Base-by-base conservation (phyloP, 2,888 invertebrate genomes). In the Aquatica leii region DNA sequence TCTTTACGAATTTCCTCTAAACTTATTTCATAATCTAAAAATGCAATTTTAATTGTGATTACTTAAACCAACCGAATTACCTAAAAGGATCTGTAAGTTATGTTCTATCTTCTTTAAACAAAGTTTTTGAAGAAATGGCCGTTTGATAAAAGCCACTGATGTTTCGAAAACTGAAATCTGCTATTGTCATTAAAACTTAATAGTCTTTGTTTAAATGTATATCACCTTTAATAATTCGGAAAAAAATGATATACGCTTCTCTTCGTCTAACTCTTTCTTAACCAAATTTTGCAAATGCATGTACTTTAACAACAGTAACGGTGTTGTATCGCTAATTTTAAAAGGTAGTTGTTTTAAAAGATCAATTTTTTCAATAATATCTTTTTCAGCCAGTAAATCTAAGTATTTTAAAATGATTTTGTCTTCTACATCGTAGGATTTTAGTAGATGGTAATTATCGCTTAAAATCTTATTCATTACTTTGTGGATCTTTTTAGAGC, bases 1-100 rank as follows among this genome's bases (percentile, higher is more conserved):
- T 84, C 84, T 35, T 76, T 81, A 57, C 77, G 62, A 41, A 84
- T 76, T 60, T 82, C 77, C 58, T 78, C 73, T 18, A 67, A 64
- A 21, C 67, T 56, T 21, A 83, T 71, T 14, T 80, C 78, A 66
- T 74, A 76, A 54, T 77, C 82, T 82, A 52, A 76, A 76, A 58
- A 20, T 15, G 6, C 14, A 1, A 43, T 24, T 11, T 15, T 35
- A 18, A 46, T 18, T 34, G 34, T n/a, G 11, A 17, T 40, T n/a
- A 41, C 1, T n/a, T n/a, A n/a, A n/a, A 53, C 12, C 12, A 35
- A 50, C 31, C 2, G 17, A 34, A 35, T 37, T 69, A 72, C 69
- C 67, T 64, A 56, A 57, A 24, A 71, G 55, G 40, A 69, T 53
- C 24, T 67, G 65, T 49, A 67, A 50, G 35, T 67, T 67, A 9